Evolutionary conservation across 1,140 invertebrate species (phyloP), one percentile per base, ranked within the genome.

Genomic region (Heliothis virescens): DNA sequence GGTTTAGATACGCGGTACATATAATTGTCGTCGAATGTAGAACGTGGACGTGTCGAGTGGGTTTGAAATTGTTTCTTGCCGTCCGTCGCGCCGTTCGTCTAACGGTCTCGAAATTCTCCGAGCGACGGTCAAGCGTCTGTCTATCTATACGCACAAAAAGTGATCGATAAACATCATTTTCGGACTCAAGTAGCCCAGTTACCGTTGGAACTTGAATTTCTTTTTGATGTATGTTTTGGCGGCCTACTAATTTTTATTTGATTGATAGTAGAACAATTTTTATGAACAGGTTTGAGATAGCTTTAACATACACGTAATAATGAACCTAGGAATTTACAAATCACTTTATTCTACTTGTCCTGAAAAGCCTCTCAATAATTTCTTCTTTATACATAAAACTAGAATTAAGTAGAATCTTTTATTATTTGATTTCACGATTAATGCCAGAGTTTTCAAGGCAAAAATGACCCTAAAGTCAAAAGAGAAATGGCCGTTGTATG

Each of bases 31-130:
- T 34, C 52, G 53, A 67, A 78, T 78, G 75, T 82, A 72, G 82
- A 82, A 82, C 83, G 79, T 55, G 79, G 53, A 86, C 86, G 84
- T 87, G 86, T 73, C 80, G 67, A 84, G 80, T 82, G 81, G 82
- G 84, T 81, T 85, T 82, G 80, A 83, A 82, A 82, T 82, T 83
- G 41, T 52, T 41, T 83, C 82, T 52, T 53, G 50, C 55, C 79
- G 81, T 75, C 73, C 57, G n/a, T 18, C 52, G 57, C 67, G 80
- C 73, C 83, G 82, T 84, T 85, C 83, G 63, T 69, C 84, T 91
- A 91, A 91, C 90, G 90, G 90, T 90, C 53, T 72, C 34, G 52
- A 65, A 78, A 78, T 78, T 82, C 79, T 63, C 47, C 10, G 34
- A 50, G 60, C 69, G 18, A 29, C 60, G 53, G 47, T 71, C 52